Evolutionary conservation across 2,888 invertebrate genomes (phyloP).

Genomic region (Hyppa rectilinea): DNA sequence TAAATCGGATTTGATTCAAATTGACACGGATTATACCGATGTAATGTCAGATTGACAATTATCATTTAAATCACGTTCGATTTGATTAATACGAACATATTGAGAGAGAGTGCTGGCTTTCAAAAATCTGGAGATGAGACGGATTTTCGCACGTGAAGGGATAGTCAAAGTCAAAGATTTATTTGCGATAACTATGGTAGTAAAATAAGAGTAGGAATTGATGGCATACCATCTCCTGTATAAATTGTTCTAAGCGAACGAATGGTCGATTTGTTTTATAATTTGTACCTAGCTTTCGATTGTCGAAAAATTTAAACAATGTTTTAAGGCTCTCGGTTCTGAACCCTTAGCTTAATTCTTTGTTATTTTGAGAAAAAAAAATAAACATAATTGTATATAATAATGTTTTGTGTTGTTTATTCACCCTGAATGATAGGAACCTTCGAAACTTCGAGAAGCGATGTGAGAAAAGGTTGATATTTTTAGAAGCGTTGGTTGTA

Average conservation of each 20-base stretch:
- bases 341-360: slow-evolving; percentile 88
- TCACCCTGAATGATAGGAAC: not conserved
- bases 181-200: no score
- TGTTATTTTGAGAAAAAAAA: slow-evolving; percentile 87
- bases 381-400: slow-evolving; percentile 88
- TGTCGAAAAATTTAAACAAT: slow-evolving; percentile 71
- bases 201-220: not conserved
- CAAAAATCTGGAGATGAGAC: not conserved
- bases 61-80: not conserved
- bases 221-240: slow-evolving; percentile 37
- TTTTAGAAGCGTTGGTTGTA: no score
- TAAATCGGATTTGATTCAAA: not conserved
- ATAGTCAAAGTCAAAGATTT: no score
- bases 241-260: slow-evolving; percentile 34
- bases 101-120: not conserved
- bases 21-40: not conserved
- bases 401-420: slow-evolving; percentile 60
- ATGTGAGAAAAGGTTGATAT: no score
- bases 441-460: not conserved
- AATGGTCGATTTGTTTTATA: slow-evolving; percentile 63
- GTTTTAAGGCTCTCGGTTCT: slow-evolving; percentile 84
- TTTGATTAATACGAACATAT: not conserved
- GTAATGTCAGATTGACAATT: not conserved
- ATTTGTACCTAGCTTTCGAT: slow-evolving; percentile 74
- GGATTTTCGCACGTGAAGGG: not conserved